Evolutionary conservation across 2,888 invertebrate genomes (phyloP), one percentile per base, ranked within the genome.

Genomic region (Linyphia triangularis): DNA sequence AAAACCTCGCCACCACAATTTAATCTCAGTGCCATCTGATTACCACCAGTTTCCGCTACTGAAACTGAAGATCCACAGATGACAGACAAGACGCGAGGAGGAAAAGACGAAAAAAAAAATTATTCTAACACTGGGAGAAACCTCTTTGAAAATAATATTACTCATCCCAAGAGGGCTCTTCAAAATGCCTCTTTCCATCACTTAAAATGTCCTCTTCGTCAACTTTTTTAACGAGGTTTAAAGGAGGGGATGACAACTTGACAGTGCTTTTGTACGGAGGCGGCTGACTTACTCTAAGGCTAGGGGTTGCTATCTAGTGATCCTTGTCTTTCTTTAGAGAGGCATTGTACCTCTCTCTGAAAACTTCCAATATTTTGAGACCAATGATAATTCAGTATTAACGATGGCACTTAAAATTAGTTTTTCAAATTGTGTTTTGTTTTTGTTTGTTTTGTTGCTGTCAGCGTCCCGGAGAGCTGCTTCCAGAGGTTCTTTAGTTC

Each of bases 401-500:
- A 59, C 19, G 13, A 73, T 73, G 81, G n/a, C 51, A 30, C 19
- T 63, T 40, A n/a, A 30, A 16, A 24, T 28, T 19, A 75, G 51
- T 26, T 30, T 26, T 59, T 26, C 16, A 2, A 51, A 37, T 40
- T 37, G 57, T 57, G 40, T 57, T 5, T 30, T 67, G 30, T 33
- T 37, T 22, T 28, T 37, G 5, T 26, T 67, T 19, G 28, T 75
- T 0, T 13, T 81, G 28, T n/a, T 75, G 16, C 10, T 57, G 24
- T 59, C 65, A n/a, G 30, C 37, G 16, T 10, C 59, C 0, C 73
- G 73, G n/a, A 19, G 7, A 22, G 81, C 59, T 16, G 26, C 33
- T 37, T 81, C 81, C n/a, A 81, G 86, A 40, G 86, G 86, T 26
- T 65, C 43, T 16, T 81, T 88, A 10, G 63, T 88, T 7, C 86